Conservation (phyloP, 2,797 vertebrate species). For the Hipposideros larvatus region DNA sequence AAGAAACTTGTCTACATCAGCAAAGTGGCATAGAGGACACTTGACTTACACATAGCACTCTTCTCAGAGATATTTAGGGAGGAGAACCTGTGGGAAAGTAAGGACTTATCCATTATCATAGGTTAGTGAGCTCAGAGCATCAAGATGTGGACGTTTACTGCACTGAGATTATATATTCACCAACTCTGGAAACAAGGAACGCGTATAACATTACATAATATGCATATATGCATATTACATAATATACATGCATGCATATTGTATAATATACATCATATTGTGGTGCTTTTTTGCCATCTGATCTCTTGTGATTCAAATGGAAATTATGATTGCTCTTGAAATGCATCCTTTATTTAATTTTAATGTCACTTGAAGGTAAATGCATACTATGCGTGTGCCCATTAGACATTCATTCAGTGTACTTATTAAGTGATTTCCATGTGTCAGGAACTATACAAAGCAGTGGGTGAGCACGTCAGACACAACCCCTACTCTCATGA, state of each 20-base stretch:
- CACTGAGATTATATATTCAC: background rate
- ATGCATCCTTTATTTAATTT: slow-evolving; percentile 8
- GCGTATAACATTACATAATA: background rate
- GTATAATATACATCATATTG: background rate
- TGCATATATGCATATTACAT: background rate
- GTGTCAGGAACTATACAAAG: background rate
- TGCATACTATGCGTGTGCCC: background rate
- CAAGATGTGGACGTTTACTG: background rate
- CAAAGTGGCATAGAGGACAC: background rate
- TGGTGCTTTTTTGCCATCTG: background rate
- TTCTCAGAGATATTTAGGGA: background rate
- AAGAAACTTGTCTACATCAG: background rate
- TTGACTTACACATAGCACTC: background rate
- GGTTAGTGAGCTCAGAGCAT: background rate
- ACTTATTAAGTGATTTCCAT: background rate
- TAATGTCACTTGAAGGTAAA: background rate
- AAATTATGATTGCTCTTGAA: slow-evolving; percentile 32
- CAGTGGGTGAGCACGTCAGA: background rate
- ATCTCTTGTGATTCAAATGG: background rate
- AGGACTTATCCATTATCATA: background rate
- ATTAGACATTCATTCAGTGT: background rate
- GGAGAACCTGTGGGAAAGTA: background rate
- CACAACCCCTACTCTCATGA: background rate
- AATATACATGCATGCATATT: background rate
- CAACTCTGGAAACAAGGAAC: background rate